Evolutionary conservation across 2,797 vertebrate species (phyloP), one percentile per base, ranked within the genome.

Genomic region (Leuciscus waleckii): DNA sequence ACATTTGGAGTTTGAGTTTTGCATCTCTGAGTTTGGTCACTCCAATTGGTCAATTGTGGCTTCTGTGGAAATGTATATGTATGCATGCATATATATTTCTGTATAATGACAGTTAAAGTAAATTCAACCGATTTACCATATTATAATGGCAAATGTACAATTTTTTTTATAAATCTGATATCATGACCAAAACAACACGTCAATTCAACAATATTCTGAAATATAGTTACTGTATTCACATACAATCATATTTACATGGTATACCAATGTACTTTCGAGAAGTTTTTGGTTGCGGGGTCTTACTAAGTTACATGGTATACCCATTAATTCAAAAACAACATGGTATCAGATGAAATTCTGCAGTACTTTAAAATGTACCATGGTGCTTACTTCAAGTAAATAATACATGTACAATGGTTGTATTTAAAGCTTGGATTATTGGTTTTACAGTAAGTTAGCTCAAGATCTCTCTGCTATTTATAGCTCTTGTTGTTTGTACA

Each of bases 401-500:
- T 10, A 37, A 61, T 23, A 23, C 29, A 29, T 29, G 29, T 1
- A 29, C 10, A 75, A 35, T 35, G 26, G 29, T 21, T 75, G 46
- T 51, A 35, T 7, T 1, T 49, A 46, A 21, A 43, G 7, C 7
- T 11, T 37, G 21, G 26, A 23, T 8, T n/a, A 77, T 67, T 51
- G 49, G 16, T 21, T 19, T 63, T 8, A 77, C 26, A 68, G 17
- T n/a, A 21, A n/a, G 37, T 21, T 76, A 67, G 17, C 35, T 69
- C 19, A 51, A 49, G 11, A 49, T 61, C 35, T 61, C 32, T 73
- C 13, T 32, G 49, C n/a, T 39, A 63, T 37, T 51, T 68, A 65
- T 41, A 83, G n/a, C 26, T 65, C 26, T 79, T 65, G 32, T 63
- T 75, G 74, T 78, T 37, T 13, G 67, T 79, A 35, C 68, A 86